Base-by-base conservation (phyloP, 30 jellyfish, hydroid and myxozoan genomes). In the Haliclystus octoradiatus region DNA sequence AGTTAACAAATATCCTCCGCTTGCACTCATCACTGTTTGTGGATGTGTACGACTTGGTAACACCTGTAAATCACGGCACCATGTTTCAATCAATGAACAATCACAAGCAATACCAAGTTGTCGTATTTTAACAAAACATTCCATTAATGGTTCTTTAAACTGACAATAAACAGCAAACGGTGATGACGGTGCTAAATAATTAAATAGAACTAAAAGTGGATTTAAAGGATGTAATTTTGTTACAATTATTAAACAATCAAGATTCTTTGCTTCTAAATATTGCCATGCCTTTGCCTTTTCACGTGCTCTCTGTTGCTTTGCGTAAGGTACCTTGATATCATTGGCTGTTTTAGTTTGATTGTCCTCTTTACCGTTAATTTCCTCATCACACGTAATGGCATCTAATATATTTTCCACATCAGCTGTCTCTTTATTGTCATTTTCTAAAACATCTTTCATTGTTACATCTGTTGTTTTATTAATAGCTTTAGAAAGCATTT, bases 41-140 rank as follows among this genome's bases (percentile, higher is more conserved):
- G 96, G 96, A 53, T 86, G 96, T 28, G 94, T 86, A 71, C 96
- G 77, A 29, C 69, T 69, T 15, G 94, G 86, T 33, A 86, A 71
- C 2, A 80, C 92, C 69, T 86, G 96, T 13, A 79, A 46, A 14
- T 80, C 80, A 12, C 96, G 76, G 33, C 68, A 69, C 96, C 96
- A 86, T 24, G 96, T 68, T 47, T 79, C 94, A 0, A 84, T 73
- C 22, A 86, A 26, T 19, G 73, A 76, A 2, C 79, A 79, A 71
- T 86, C 71, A 26, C 72, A 34, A 33, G 96, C 96, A 26, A 74
- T 2, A 27, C 82, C 47, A 25, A 51, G 60, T 31, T 79, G 88
- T 32, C 86, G 74, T 33, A 86, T 70, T 61, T 65, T 57, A n/a
- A 65, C 76, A 69, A 73, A 86, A 57, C 96, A 86, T 68, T 79